These are phyloP conservation scores for Colaptes auratus DNA, from an alignment of 2,113 vertebrate genomes.

Conservation along the genomic window DNA sequence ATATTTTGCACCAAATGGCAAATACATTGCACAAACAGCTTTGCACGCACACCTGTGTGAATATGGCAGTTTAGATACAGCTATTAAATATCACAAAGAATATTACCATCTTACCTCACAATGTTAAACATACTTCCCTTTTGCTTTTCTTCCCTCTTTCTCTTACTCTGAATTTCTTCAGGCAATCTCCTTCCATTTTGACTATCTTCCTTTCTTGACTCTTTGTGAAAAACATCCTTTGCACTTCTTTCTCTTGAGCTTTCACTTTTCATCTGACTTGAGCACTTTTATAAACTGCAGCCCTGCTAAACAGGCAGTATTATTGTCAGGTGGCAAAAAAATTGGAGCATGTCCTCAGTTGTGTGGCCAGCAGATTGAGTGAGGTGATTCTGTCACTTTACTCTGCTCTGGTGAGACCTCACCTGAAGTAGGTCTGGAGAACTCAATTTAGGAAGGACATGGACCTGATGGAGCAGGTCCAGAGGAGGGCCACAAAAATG, in stretches of 20 bases:
- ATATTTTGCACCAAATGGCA: neutral
- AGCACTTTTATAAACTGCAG: constrained; percentile 2
- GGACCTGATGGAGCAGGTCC: no score
- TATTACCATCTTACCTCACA: neutral
- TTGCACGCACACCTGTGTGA: neutral
- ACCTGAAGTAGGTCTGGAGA: no score
- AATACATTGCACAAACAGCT: neutral
- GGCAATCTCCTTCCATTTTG: neutral
- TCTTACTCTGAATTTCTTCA: neutral
- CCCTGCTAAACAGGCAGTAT: neutral
- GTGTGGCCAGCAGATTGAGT: no score
- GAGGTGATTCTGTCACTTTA: no score
- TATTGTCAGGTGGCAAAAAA: constrained; percentile 3
- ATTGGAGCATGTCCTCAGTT: neutral
- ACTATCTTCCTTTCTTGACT: neutral
- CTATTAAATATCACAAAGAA: neutral
- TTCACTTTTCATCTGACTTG: neutral
- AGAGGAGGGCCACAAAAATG: no score
- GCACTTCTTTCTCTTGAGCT: neutral
- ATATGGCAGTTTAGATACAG: neutral
- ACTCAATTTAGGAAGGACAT: no score
- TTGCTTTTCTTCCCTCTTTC: neutral
- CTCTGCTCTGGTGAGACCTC: no score
- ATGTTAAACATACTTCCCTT: neutral
- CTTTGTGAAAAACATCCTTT: neutral